A percentile compares a stretch with the other conserved stretches of the same genome.
These are phyloP conservation scores for Stramonita haemastoma DNA, from an alignment of 2,888 invertebrate species.

Conservation along the genomic window DNA sequence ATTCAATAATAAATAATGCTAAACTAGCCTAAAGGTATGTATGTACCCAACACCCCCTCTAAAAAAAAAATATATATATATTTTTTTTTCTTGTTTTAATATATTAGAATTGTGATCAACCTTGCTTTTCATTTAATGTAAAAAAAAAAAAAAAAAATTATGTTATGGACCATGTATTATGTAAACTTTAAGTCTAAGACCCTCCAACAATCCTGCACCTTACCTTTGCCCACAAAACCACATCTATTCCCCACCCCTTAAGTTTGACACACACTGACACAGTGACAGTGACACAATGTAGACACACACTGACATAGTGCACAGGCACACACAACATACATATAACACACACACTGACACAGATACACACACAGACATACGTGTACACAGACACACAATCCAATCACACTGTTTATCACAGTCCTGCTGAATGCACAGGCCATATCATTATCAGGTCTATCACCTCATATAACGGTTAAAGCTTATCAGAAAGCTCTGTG, in stretches of 20 bases:
- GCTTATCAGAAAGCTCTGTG: too few relatives aligned
- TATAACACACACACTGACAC: neutral
- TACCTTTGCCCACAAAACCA: neutral
- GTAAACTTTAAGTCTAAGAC: neutral
- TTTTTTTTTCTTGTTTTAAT: neutral
- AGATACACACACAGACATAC: neutral
- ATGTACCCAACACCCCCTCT: too few relatives aligned
- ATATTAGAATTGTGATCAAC: neutral
- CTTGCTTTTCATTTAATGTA: neutral
- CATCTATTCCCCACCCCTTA: neutral
- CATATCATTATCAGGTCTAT: too few relatives aligned
- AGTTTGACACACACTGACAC: neutral
- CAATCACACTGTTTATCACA: too few relatives aligned
- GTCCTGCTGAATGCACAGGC: too few relatives aligned
- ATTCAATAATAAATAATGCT: too few relatives aligned
- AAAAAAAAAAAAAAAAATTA: too few relatives aligned
- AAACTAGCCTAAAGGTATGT: too few relatives aligned
- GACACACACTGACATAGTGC: neutral
- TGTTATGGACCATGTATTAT: too few relatives aligned
- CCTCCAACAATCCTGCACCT: neutral
- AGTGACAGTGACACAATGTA: neutral
- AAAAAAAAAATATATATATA: too few relatives aligned
- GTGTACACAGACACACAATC: neutral
- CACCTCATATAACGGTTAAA: too few relatives aligned
- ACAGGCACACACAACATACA: neutral